A percentile compares a stretch with the other conserved stretches of the same genome.
phyloP scores from a whole-genome alignment of 2,113 vertebrate species.

The Irena cyanogastra region DNA sequence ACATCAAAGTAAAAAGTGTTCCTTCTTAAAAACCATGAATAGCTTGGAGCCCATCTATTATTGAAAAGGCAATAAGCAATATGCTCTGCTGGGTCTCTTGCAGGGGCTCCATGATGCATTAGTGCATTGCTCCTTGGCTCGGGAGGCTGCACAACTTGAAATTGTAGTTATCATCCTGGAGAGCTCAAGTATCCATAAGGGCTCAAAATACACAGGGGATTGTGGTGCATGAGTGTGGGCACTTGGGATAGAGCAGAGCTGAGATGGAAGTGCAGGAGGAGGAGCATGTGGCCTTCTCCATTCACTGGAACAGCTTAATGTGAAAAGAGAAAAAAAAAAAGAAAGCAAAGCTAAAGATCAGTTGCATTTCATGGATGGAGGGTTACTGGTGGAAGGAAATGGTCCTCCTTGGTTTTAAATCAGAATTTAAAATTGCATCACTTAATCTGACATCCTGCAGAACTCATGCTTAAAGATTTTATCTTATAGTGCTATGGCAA shows the following conservation, averaged over 20 bases:
- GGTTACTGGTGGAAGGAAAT: neutral
- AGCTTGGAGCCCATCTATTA: neutral
- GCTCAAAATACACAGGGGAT: neutral
- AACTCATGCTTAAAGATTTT: neutral
- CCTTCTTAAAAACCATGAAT: neutral
- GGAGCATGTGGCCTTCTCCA: neutral
- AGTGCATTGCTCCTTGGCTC: neutral
- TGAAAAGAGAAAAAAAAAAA: neutral
- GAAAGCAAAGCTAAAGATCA: neutral
- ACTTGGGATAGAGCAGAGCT: neutral
- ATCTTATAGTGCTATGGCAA: neutral
- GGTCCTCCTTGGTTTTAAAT: neutral
- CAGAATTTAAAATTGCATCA: neutral
- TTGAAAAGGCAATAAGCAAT: neutral
- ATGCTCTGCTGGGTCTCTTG: neutral
- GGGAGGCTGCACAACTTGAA: neutral
- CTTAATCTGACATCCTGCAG: neutral
- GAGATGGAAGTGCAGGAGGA: neutral
- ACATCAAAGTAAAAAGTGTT: neutral
- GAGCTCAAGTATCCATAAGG: neutral
- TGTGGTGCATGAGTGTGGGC: neutral
- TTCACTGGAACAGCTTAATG: neutral
- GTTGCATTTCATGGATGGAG: neutral
- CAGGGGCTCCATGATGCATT: neutral
- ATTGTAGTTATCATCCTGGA: neutral